Percentiles rank a stretch among this genome's conserved stretches.
phyloP scores from a whole-genome alignment of 1,140 invertebrate genomes.

The Pseudachorutes palmiensis region DNA sequence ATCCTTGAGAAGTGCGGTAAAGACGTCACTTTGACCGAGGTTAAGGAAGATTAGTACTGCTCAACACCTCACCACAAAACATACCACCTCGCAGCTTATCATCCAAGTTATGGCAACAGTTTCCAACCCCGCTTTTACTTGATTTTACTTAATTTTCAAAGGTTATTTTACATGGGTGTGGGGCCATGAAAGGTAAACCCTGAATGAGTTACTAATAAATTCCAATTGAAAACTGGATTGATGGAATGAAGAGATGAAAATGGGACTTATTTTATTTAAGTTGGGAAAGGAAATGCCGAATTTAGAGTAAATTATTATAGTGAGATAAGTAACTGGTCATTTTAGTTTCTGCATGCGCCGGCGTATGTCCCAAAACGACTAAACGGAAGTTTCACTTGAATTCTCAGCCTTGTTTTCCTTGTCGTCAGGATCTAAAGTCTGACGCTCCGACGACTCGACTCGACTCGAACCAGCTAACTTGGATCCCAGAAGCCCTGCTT shows the following conservation, averaged over 20 bases:
- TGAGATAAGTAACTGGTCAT: too few species aligned
- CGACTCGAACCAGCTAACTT: too few species aligned
- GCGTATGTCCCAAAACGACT: neutral
- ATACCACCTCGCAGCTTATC: neutral
- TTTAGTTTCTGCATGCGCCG: too few species aligned
- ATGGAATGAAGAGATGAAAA: too few species aligned
- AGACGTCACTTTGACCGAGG: conserved; percentile 31
- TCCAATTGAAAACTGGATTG: too few species aligned
- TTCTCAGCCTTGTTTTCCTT: neutral
- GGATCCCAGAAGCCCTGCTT: conserved; percentile 41
- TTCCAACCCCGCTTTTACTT: neutral
- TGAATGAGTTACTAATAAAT: neutral
- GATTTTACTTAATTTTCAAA: neutral
- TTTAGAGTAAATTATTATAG: too few species aligned
- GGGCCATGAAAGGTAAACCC: neutral
- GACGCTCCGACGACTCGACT: conserved; percentile 42
- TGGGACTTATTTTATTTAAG: too few species aligned
- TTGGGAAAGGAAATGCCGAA: too few species aligned
- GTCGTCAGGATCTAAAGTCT: neutral
- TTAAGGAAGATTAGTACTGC: neutral
- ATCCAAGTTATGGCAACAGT: neutral
- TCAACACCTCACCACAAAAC: too few species aligned
- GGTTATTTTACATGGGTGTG: neutral
- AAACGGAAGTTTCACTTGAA: neutral
- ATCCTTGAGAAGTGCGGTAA: conserved; percentile 46